Base-by-base conservation (phyloP, 2,113 vertebrate species). In the Osmerus eperlanus region DNA sequence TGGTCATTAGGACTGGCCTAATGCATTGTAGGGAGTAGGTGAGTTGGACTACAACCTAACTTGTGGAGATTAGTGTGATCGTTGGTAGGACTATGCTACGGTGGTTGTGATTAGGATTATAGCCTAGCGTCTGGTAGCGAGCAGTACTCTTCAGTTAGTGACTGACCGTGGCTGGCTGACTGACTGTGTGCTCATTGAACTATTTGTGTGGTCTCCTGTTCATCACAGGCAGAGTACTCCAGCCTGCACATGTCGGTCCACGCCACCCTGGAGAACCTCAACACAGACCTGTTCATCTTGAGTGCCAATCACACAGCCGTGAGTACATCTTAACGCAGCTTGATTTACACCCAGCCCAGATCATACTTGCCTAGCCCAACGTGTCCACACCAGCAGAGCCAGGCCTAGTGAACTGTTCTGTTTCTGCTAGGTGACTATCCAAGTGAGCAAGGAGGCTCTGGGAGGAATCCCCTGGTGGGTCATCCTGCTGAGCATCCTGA, bases 381-480 rank as follows among this genome's bases (percentile, higher is more conserved):
- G 32, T 4, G 32, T 47, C 9, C 41, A 47, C 4, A 47, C 41
- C 41, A 47, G 41, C 41, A 9, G 9, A 47, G 41, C 41, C 41
- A 47, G 55, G 58, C 29, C 8, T 4, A 53, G 0, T 67, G 5
- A 21, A 65, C 7, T 47, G 4, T 5, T 67, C 23, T 84, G 54
- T 69, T 32, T 2, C 70, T 23, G 70, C 18, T 84, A 99, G 97
- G 91, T 94, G 8, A 93, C 85, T 71, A 93, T 99, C 87, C 94
- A 95, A 76, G 86, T 99, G 70, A 95, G 94, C 3, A 99, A 95
- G 81, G 95, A 96, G 28, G 88, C 91, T 0, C 90, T 89, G 0
- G 93, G 94, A 71, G 91, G 87, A 72, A 96, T 98, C 25, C 96
- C 97, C 0, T 73, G 95, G 1, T 99, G 97, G 97, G 96, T 98